These are phyloP conservation scores for Xiphophorus hellerii DNA, from an alignment of 2,113 vertebrate genomes.

Conservation along the genomic window DNA sequence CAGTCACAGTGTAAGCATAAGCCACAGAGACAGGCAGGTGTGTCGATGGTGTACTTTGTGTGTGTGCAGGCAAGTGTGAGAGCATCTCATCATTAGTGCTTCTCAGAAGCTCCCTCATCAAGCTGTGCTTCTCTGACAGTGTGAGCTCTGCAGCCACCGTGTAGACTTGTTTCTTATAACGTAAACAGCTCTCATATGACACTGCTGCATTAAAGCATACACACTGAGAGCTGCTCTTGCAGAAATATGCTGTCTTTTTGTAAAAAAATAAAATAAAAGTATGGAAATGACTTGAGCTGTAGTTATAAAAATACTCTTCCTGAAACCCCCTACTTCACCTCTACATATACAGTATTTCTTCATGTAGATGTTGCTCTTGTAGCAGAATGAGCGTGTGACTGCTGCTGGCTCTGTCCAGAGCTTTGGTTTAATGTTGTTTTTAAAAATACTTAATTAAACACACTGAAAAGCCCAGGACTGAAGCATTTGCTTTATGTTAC, in stretches of 20 bases:
- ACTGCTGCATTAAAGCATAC: neutral
- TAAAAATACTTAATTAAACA: conserved; percentile 44
- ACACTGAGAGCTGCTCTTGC: neutral
- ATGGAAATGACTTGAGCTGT: neutral
- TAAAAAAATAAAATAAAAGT: neutral
- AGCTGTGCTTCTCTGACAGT: conserved; percentile 1
- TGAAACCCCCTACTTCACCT: neutral
- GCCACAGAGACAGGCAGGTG: conserved; percentile 11
- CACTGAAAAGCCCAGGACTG: neutral
- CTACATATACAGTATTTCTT: neutral
- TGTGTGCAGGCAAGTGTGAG: conserved; percentile 9
- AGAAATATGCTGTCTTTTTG: conserved; percentile 1
- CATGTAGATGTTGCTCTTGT: conserved; percentile 29
- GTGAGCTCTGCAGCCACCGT: conserved; percentile 2
- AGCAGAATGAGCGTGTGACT: conserved; percentile 24
- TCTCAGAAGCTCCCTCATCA: conserved; percentile 33
- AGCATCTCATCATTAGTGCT: conserved; percentile 22
- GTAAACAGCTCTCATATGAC: neutral
- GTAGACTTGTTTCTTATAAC: neutral
- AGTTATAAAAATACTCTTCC: conserved; percentile 9
- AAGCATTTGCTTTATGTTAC: neutral
- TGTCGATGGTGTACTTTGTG: neutral
- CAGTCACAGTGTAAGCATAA: neutral
- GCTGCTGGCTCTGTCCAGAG: conserved; percentile 31
- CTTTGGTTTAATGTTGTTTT: conserved; percentile 39